Base-by-base conservation (phyloP, 2,113 vertebrate species). In the Camelus bactrianus region DNA sequence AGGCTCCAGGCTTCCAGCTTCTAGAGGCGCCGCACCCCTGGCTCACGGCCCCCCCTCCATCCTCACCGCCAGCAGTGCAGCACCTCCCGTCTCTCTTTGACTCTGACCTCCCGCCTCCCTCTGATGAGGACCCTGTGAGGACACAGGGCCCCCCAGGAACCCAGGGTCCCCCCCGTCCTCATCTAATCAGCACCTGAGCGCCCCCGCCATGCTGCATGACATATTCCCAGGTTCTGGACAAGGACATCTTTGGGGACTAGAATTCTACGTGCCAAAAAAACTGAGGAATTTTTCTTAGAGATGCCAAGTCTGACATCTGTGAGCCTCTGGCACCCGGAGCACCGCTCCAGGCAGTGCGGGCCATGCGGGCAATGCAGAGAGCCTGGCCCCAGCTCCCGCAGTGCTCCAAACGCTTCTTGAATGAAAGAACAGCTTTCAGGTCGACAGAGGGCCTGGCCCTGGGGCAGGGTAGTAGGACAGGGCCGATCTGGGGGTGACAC, bases 331-430 rank as follows among this genome's bases (percentile, higher is more conserved):
- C 72, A 50, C 15, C 52, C 0, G 3, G 48, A 22, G 26, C 75
- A 24, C 75, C 3, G 2, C 38, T 20, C 75, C 10, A 19, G 72
- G n/a, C 5, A 0, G 32, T 17, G 60, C 75, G 19, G 15, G 50
- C 17, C 30, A 42, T 17, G 60, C 75, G 19, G 15, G 50, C 17
- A 30, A 67, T 6, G 26, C 54, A 42, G 54, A 58, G 54, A 75
- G 56, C 22, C 42, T 14, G 28, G 28, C 28, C 52, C 54, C 35
- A 32, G 26, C 58, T 22, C 22, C 86, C 0, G 0, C 16, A 8
- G 50, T 0, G 10, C 70, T 28, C 72, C 26, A 13, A 10, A 19
- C 1, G n/a, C 46, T 9, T 26, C 16, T 30, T 15, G 8, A 28
- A 38, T 35, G n/a, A 5, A 16, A 60, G 54, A 20, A 46, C 52